phyloP scores from a whole-genome alignment of 2,113 vertebrate genomes.

The Gallinago paraguaiae region DNA sequence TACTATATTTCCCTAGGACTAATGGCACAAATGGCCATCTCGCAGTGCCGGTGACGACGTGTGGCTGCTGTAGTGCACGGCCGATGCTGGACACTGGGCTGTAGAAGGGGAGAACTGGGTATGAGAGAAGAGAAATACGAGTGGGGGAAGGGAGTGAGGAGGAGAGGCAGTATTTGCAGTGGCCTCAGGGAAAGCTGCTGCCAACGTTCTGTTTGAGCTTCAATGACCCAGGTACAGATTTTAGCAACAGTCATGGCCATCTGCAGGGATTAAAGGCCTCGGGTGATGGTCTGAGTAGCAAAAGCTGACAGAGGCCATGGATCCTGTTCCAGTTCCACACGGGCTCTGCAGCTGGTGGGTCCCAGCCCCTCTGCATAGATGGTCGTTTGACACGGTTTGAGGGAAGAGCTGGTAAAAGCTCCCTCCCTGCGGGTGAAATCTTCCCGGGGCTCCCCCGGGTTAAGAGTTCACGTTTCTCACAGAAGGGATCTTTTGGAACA shows the following conservation, averaged over 20 bases:
- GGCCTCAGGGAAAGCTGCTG: background rate
- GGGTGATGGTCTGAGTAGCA: background rate
- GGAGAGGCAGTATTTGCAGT: background rate
- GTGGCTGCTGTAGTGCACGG: background rate
- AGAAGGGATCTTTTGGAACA: background rate
- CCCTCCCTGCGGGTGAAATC: background rate
- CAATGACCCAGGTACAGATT: constrained; percentile 7
- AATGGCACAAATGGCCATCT: background rate
- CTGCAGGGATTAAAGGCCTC: background rate
- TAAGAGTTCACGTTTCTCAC: background rate
- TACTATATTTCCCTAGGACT: background rate
- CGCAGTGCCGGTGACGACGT: background rate
- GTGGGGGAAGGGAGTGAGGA: background rate
- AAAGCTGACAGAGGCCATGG: constrained; percentile 4
- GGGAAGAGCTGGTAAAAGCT: background rate
- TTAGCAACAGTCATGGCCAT: background rate
- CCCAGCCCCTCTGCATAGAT: background rate
- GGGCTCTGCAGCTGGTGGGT: background rate
- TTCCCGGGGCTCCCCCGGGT: background rate
- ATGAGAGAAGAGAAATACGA: constrained; percentile 6
- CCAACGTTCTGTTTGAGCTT: background rate
- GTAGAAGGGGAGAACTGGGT: background rate
- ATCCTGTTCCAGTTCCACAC: background rate
- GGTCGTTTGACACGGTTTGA: background rate
- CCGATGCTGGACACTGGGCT: background rate